Evolutionary conservation across 1,140 invertebrate species (phyloP).

Genomic region (Leptonema lineaticorne): DNA sequence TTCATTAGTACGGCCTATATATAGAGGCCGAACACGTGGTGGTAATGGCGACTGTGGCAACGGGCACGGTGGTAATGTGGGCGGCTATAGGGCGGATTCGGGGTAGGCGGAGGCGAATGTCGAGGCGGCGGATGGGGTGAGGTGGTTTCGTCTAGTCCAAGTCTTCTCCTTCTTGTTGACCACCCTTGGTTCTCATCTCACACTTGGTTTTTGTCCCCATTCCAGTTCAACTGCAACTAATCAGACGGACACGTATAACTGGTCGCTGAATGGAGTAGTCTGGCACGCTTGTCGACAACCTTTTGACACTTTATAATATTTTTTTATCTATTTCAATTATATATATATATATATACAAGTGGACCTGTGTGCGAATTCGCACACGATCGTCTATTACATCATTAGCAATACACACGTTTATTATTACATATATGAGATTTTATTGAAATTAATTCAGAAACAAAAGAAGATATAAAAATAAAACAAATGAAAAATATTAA

Average conservation of each 20-base stretch:
- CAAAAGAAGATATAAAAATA: no score
- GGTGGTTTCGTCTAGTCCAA: conserved; percentile 2
- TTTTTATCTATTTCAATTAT: no score
- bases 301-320: neutral
- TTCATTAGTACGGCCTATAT: conserved; percentile 36
- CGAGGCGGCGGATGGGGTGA: neutral
- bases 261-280: conserved; percentile 31
- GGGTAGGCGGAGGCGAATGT: no score
- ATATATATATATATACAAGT: no score
- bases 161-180: neutral
- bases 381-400: no score
- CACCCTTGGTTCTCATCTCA: neutral
- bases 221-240: conserved; percentile 34
- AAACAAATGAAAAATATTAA: no score
- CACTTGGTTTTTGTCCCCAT: neutral
- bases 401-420: no score
- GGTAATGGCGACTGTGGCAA: neutral
- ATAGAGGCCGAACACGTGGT: neutral
- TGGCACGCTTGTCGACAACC: conserved; percentile 4
- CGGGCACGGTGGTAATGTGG: no score
- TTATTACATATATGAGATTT: no score
- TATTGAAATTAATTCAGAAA: no score
- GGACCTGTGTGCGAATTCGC: no score
- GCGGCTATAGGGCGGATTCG: neutral
- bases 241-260: conserved; percentile 37